Conservation (phyloP, 2,888 invertebrate genomes). For the Craniophora ligustri region DNA sequence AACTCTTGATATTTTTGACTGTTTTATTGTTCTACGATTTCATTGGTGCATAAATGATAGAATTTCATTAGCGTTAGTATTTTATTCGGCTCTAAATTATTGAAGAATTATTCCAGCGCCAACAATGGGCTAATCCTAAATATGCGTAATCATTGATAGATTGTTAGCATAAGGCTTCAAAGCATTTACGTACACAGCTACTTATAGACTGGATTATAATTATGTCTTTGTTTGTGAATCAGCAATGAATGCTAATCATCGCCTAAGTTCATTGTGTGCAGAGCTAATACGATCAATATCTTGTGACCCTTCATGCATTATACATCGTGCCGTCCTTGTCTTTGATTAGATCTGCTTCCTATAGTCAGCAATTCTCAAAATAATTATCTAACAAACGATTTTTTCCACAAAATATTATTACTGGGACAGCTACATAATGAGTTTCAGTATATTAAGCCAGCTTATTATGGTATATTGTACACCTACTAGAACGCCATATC, state of each 20-base stretch:
- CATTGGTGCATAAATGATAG: neutral
- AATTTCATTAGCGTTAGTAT: no score
- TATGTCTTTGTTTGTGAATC: slow-evolving; percentile 23
- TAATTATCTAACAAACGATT: no score
- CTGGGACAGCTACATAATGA: no score
- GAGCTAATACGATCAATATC: slow-evolving; percentile 22
- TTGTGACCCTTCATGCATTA: slow-evolving; percentile 13
- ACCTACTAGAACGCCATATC: no score
- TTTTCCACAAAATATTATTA: no score
- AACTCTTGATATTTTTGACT: no score
- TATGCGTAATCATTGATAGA: slow-evolving; percentile 3
- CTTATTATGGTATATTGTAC: no score
- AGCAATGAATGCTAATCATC: slow-evolving; percentile 11
- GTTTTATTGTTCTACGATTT: neutral
- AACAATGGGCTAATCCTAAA: slow-evolving; percentile 9
- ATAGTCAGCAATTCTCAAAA: neutral
- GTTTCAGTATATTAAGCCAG: no score
- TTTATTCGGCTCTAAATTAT: neutral
- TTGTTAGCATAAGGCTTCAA: slow-evolving; percentile 9
- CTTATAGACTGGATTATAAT: slow-evolving; percentile 5
- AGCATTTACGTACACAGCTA: neutral
- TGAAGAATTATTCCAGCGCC: slow-evolving; percentile 4
- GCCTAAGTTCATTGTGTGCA: slow-evolving; percentile 5
- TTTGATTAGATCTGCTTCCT: slow-evolving; percentile 8
- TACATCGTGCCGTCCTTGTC: slow-evolving; percentile 7